These are phyloP conservation scores for Drosophila pandora DNA, from an alignment of 1,140 invertebrate genomes.

Conservation along the genomic window DNA sequence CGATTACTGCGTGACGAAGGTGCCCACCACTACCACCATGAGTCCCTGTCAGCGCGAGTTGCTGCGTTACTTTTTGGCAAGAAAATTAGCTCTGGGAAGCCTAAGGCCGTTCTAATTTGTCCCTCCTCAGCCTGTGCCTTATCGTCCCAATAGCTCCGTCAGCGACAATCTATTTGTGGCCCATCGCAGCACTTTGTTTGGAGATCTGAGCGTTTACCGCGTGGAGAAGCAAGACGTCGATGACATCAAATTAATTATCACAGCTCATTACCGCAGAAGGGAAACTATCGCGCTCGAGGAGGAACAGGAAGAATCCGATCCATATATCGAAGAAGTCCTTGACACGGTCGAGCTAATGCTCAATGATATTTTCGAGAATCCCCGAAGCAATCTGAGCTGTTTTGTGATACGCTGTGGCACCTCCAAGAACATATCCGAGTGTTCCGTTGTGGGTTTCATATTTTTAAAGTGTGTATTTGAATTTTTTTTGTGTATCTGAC, in stretches of 20 bases:
- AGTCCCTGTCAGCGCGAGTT: slow-evolving; percentile 30
- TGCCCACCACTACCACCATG: slow-evolving; percentile 16
- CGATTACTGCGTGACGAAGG: slow-evolving; percentile 53
- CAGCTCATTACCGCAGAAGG: not conserved
- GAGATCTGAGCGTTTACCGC: slow-evolving; percentile 36
- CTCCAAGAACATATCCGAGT: slow-evolving; percentile 1
- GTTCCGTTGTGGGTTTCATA: slow-evolving; percentile 55
- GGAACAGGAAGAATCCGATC: not conserved
- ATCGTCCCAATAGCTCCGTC: slow-evolving; percentile 38
- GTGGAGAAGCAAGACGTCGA: slow-evolving; percentile 30
- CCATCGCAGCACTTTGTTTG: slow-evolving; percentile 57
- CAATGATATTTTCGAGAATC: slow-evolving; percentile 29
- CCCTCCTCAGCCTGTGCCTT: slow-evolving; percentile 27
- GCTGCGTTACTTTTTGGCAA: slow-evolving; percentile 51
- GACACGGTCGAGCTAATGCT: slow-evolving; percentile 1
- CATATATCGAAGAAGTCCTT: slow-evolving; percentile 2
- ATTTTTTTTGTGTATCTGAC: not conserved
- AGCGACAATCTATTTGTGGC: slow-evolving; percentile 50
- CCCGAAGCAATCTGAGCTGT: slow-evolving; percentile 28
- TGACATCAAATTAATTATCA: slow-evolving; percentile 22
- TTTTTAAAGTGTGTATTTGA: slow-evolving; percentile 49
- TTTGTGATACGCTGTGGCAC: slow-evolving; percentile 49
- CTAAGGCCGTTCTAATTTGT: not conserved
- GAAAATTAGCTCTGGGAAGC: not conserved
- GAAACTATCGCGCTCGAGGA: not conserved